Evolutionary conservation across 1,140 invertebrate genomes (phyloP).

Genomic region (Drosophila seguyi): DNA sequence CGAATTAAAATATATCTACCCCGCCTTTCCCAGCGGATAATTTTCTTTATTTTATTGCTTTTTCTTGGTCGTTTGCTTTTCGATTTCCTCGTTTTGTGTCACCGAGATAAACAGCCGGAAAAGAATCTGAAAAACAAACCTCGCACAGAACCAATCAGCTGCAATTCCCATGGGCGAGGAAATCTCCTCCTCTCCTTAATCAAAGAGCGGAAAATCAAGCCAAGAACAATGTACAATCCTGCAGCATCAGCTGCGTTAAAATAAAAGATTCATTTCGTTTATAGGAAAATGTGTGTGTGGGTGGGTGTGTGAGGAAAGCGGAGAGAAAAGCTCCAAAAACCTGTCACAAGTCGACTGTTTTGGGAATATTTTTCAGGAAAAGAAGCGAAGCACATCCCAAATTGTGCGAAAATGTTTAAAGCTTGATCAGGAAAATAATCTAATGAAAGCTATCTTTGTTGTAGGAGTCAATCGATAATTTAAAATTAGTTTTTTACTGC

Average conservation of each 20-base stretch:
- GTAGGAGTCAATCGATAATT: too few relatives aligned
- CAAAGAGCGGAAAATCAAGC: constrained; percentile 57
- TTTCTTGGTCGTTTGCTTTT: constrained; percentile 35
- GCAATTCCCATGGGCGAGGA: constrained; percentile 50
- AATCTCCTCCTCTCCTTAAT: constrained; percentile 44
- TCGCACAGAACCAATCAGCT: constrained; percentile 69
- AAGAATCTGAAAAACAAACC: constrained; percentile 39
- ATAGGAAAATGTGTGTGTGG: constrained; percentile 37
- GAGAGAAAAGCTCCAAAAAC: constrained; percentile 16
- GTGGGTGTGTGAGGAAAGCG: background rate
- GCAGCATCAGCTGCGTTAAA: constrained; percentile 48
- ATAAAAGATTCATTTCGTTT: constrained; percentile 52
- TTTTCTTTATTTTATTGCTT: constrained; percentile 32
- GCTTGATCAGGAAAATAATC: background rate
- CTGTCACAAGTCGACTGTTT: constrained; percentile 34
- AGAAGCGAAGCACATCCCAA: background rate
- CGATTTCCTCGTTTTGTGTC: constrained; percentile 34
- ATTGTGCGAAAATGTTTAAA: constrained; percentile 8
- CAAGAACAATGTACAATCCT: constrained; percentile 49
- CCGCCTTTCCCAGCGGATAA: constrained; percentile 5
- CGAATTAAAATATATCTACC: constrained; percentile 23
- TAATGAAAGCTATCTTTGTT: background rate
- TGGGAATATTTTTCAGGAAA: constrained; percentile 1
- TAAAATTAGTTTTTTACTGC: background rate
- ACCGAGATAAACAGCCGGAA: constrained; percentile 33